Conservation (phyloP, 2,888 invertebrate genomes). For the Drosophila suboccidentalis region DNA sequence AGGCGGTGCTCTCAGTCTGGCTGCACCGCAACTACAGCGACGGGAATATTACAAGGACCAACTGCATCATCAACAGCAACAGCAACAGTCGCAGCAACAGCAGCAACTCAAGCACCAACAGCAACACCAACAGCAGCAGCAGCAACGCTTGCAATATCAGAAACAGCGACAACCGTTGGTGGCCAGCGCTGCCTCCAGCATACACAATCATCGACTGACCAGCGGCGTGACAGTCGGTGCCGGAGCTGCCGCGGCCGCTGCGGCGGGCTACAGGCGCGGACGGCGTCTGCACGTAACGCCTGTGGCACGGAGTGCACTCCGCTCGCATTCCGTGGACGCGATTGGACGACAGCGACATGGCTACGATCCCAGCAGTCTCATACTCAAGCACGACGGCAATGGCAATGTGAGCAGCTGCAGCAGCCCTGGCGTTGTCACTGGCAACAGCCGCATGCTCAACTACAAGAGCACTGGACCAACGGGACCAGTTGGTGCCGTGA, state of each 20-base stretch:
- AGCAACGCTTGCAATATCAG: constrained; percentile 83
- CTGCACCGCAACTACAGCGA: constrained; percentile 83
- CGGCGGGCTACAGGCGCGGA: constrained; percentile 81
- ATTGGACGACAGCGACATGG: constrained; percentile 80
- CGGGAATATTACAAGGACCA: constrained; percentile 79
- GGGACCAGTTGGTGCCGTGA: constrained; percentile 34
- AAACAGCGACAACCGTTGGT: constrained; percentile 84
- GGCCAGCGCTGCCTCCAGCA: constrained; percentile 76
- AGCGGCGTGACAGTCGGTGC: constrained; percentile 51
- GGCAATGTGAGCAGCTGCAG: constrained; percentile 70
- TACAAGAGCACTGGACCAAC: constrained; percentile 70
- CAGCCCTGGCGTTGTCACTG: constrained; percentile 35
- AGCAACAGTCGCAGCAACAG: constrained; percentile 61
- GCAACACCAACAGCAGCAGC: constrained; percentile 48
- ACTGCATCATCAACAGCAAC: constrained; percentile 50
- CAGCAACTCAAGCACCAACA: constrained; percentile 41
- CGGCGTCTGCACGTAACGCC: constrained; percentile 66
- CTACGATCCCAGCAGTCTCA: constrained; percentile 82
- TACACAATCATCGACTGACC: constrained; percentile 83
- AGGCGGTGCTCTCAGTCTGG: constrained; percentile 61
- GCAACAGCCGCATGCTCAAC: constrained; percentile 81
- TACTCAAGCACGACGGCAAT: constrained; percentile 83
- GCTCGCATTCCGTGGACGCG: constrained; percentile 85
- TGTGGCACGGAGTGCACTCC: constrained; percentile 63
- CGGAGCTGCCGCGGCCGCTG: constrained; percentile 50